These are phyloP conservation scores for Chaenogobius annularis DNA, from an alignment of 2,113 vertebrate species.

Conservation along the genomic window DNA sequence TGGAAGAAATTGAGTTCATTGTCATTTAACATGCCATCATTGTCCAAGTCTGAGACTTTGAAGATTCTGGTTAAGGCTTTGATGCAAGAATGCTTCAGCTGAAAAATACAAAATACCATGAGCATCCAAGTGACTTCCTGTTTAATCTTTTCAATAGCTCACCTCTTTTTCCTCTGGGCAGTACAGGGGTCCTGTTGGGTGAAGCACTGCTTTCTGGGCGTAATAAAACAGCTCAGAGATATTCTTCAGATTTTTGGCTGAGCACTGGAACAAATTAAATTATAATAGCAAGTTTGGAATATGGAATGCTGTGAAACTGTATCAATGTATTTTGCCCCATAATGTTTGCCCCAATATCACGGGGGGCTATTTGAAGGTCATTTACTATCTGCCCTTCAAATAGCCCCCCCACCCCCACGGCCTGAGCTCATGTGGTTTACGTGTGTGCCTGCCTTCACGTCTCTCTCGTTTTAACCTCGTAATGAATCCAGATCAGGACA, in stretches of 20 bases:
- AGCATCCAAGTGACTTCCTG: neutral
- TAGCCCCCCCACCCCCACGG: neutral
- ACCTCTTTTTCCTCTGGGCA: slow-evolving; percentile 99
- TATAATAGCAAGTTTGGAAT: neutral
- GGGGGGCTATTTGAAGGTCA: too few species aligned
- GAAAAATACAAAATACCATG: slow-evolving; percentile 28
- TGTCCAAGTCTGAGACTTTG: slow-evolving; percentile 97
- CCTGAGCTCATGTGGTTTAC: neutral
- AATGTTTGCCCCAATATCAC: neutral
- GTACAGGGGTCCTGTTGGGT: slow-evolving; percentile 96
- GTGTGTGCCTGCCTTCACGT: slow-evolving; percentile 45
- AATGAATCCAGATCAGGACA: slow-evolving; percentile 42
- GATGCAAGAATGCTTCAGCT: slow-evolving; percentile 95
- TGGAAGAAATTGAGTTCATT: slow-evolving; percentile 98
- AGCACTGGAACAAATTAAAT: slow-evolving; percentile 83
- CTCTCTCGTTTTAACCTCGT: slow-evolving; percentile 42
- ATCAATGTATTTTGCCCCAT: neutral
- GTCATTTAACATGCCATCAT: slow-evolving; percentile 96
- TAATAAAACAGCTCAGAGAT: slow-evolving; percentile 99
- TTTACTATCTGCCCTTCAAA: neutral
- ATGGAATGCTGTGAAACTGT: neutral
- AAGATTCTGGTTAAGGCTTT: slow-evolving; percentile 97
- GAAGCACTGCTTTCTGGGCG: slow-evolving; percentile 98
- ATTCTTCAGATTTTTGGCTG: slow-evolving; percentile 99
- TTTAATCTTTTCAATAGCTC: slow-evolving; percentile 23